Base-by-base conservation (phyloP, 2,797 vertebrate genomes). In the Enteromius treurensis region DNA sequence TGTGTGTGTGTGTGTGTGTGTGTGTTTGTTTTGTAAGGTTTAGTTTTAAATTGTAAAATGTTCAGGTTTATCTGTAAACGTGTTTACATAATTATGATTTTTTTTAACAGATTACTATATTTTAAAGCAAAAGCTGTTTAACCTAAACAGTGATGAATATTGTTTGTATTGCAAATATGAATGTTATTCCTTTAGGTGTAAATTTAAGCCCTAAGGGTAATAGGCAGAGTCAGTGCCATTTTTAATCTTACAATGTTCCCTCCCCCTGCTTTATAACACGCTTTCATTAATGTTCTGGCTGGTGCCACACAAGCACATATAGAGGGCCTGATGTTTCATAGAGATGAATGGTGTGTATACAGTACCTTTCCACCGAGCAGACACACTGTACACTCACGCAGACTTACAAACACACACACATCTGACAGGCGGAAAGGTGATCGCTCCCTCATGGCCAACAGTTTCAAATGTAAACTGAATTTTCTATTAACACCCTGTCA, bases 311-410 rank as follows among this genome's bases (percentile, higher is more conserved):
- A n/a, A 29, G 60, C 71, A 55, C 73, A 42, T 51, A 67, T 53
- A 70, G 45, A 71, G 58, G 45, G 55, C 14, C 17, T 84, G 81
- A 86, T 71, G 51, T 8, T 19, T 53, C 47, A 75, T 58, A 75
- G 17, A 77, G 71, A 83, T 87, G 73, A 82, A 82, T 77, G 64
- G 15, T 82, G 29, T 79, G 77, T 76, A 71, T 82, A 82, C 23
- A 85, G 62, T 82, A 77, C 49, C 53, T 70, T 81, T 87, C 71
- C 34, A 71, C 53, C 40, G 23, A 6, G 19, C 4, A 3, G 17
- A 51, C 40, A 67, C 47, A 70, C 32, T 64, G 58, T 53, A 73
- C 67, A 73, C 53, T 64, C 42, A 17, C 37, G 1, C 42, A 42
- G 67, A 65, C 68, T 40, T 4, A 65, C 68, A 68, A 37, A 55